phyloP scores from a whole-genome alignment of 2,113 vertebrate species.

The Oplegnathus fasciatus region DNA sequence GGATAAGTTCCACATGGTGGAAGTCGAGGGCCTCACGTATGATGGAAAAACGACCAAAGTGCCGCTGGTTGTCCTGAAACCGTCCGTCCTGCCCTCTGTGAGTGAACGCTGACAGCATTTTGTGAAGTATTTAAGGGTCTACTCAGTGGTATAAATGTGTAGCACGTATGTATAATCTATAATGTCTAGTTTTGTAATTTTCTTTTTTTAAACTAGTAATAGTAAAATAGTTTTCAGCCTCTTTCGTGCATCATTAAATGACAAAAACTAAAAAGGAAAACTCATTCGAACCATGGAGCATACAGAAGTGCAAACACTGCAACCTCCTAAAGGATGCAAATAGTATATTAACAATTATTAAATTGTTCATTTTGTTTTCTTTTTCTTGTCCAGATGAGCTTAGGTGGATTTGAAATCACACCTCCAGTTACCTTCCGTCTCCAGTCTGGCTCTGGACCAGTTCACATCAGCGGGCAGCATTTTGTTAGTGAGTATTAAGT shows the following conservation, averaged over 20 bases:
- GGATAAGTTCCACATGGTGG: slow-evolving; percentile 86
- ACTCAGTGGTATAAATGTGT: neutral
- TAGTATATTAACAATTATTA: neutral
- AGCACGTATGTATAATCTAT: neutral
- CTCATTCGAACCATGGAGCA: neutral
- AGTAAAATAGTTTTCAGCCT: too few relatives aligned
- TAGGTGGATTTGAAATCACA: slow-evolving; percentile 88
- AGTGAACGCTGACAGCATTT: slow-evolving; percentile 57
- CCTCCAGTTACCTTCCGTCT: slow-evolving; percentile 87
- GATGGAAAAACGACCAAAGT: slow-evolving; percentile 84
- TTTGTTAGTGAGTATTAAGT: slow-evolving; percentile 84
- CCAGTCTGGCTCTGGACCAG: slow-evolving; percentile 84
- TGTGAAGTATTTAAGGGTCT: neutral
- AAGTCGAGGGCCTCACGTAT: slow-evolving; percentile 84
- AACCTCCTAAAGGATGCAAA: neutral
- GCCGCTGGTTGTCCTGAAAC: slow-evolving; percentile 83
- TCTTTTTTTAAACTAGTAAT: neutral
- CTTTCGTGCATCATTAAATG: neutral
- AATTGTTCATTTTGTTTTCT: neutral
- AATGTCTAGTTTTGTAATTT: neutral
- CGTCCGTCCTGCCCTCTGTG: slow-evolving; percentile 86
- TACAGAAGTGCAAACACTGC: neutral
- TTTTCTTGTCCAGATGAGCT: slow-evolving; percentile 76
- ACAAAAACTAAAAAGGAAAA: neutral
- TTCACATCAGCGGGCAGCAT: slow-evolving; percentile 88